Conservation (phyloP, 1,140 invertebrate genomes). For the Procambarus clarkii region DNA sequence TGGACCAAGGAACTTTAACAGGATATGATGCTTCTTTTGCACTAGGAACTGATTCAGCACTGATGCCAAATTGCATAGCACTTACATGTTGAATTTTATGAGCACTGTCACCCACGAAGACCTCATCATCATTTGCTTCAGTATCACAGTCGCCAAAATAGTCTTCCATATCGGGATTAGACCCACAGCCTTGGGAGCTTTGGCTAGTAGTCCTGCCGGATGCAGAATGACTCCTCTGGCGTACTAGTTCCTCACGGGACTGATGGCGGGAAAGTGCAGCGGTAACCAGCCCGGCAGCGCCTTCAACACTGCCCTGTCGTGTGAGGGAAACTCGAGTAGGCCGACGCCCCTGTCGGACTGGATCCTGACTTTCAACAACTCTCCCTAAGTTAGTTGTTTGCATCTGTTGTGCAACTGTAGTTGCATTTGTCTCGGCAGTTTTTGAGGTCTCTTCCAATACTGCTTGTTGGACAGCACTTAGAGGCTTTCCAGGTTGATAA, state of each 20-base stretch:
- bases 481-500: conserved; percentile 11
- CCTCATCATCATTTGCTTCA: conserved; percentile 69
- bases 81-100: conserved; percentile 6
- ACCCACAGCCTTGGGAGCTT: conserved; percentile 47
- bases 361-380: background rate
- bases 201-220: conserved; percentile 63
- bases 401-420: conserved; percentile 12
- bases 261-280: conserved; percentile 53
- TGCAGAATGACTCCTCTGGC: conserved; percentile 60
- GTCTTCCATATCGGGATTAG: conserved; percentile 45
- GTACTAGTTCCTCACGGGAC: conserved; percentile 52
- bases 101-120: conserved; percentile 33
- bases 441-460: conserved; percentile 20
- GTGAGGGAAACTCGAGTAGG: background rate
- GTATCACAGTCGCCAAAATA: conserved; percentile 60
- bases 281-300: conserved; percentile 45
- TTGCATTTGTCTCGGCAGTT: background rate
- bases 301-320: conserved; percentile 62
- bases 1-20: conserved; percentile 6
- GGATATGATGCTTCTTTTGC: conserved; percentile 8
- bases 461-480: conserved; percentile 51
- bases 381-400: background rate
- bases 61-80: background rate
- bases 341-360: background rate
- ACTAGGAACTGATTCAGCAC: background rate